phyloP scores from a whole-genome alignment of 1,140 invertebrate genomes.

The Diuraphis noxia region DNA sequence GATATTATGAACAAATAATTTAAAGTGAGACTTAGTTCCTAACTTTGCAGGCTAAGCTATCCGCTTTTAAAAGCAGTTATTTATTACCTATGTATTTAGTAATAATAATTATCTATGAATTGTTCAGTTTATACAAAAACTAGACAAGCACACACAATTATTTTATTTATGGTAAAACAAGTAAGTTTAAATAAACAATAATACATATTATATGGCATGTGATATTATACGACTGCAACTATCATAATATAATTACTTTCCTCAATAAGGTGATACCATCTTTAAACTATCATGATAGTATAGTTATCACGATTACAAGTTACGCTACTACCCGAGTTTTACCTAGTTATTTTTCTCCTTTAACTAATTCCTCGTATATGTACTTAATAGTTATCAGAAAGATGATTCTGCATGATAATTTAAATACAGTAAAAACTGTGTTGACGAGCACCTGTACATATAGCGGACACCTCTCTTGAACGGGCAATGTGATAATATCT shows the following conservation, averaged over 20 bases:
- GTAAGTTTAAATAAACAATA: neutral
- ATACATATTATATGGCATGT: too few relatives aligned
- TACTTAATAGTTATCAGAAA: too few relatives aligned
- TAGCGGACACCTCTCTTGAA: too few relatives aligned
- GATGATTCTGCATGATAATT: too few relatives aligned
- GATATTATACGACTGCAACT: neutral
- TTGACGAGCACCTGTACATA: too few relatives aligned
- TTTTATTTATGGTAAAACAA: neutral
- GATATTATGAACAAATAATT: neutral
- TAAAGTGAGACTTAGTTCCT: neutral
- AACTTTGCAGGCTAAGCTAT: neutral
- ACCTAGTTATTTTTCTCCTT: too few relatives aligned
- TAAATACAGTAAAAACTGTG: too few relatives aligned
- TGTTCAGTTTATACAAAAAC: neutral
- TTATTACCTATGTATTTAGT: neutral
- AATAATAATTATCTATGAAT: neutral
- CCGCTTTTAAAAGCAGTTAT: neutral
- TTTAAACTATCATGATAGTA: neutral
- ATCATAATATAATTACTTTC: neutral
- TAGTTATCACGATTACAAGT: neutral
- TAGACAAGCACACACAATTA: neutral
- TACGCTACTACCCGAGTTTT: neutral
- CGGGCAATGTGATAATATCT: too few relatives aligned
- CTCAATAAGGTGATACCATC: neutral
- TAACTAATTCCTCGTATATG: too few relatives aligned